Evolutionary conservation across 2,888 invertebrate species (phyloP).

Genomic region (Drosophila cognata): DNA sequence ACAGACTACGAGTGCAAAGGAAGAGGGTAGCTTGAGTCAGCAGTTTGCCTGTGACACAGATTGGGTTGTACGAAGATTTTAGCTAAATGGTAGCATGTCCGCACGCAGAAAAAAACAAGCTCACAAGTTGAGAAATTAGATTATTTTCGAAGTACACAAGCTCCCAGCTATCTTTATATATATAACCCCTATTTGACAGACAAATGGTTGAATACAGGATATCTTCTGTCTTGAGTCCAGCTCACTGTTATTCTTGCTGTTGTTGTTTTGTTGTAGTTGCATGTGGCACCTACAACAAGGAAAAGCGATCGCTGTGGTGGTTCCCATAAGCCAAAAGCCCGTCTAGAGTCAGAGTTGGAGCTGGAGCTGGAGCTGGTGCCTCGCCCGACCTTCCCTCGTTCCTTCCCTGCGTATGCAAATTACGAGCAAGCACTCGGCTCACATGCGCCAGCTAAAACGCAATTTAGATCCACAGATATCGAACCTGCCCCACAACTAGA

Average conservation of each 20-base stretch:
- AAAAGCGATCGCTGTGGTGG: slow-evolving; percentile 74
- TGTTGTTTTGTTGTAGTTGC: slow-evolving; percentile 29
- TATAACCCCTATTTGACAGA: neutral
- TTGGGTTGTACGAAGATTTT: neutral
- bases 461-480: slow-evolving; percentile 75
- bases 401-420: slow-evolving; percentile 78
- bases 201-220: slow-evolving; percentile 1
- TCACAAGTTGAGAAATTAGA: neutral
- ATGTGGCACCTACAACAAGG: slow-evolving; percentile 63
- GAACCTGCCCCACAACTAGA: slow-evolving; percentile 61
- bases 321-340: slow-evolving; percentile 62
- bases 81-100: neutral
- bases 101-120: neutral
- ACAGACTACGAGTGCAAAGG: neutral
- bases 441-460: slow-evolving; percentile 81
- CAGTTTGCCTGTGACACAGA: neutral
- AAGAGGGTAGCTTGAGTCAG: neutral
- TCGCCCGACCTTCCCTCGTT: slow-evolving; percentile 48
- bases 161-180: neutral
- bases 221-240: neutral
- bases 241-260: neutral
- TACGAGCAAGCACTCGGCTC: slow-evolving; percentile 69
- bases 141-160: neutral
- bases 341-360: neutral
- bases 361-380: slow-evolving; percentile 29